phyloP scores from a whole-genome alignment of 2,113 vertebrate species.

The Perca fluviatilis region DNA sequence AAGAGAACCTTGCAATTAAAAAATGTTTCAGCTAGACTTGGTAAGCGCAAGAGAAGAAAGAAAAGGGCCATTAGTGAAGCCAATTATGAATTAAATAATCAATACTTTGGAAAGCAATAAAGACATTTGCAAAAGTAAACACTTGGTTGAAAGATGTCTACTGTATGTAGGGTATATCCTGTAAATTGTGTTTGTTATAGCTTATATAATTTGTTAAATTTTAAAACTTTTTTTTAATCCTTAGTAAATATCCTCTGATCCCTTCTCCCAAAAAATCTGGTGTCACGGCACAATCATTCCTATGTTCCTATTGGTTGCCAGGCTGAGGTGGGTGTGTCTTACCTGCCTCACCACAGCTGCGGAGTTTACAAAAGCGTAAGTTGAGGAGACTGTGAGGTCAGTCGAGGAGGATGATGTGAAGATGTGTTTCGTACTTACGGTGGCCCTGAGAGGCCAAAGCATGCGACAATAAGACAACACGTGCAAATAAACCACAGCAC shows the following conservation, averaged over 20 bases:
- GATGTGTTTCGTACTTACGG: no score
- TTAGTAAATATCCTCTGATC: background rate
- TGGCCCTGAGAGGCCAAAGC: no score
- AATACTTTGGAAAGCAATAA: conserved; percentile 63
- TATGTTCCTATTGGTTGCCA: no score
- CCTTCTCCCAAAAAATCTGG: background rate
- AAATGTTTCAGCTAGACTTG: conserved; percentile 52
- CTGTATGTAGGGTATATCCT: background rate
- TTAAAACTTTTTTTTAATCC: background rate
- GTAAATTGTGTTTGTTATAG: background rate
- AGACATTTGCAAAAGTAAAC: conserved; percentile 59
- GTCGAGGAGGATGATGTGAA: no score
- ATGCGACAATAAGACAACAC: no score
- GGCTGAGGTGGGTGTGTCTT: no score
- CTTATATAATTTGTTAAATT: conserved; percentile 5
- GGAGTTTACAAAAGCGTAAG: no score
- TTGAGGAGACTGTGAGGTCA: no score
- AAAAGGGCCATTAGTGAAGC: conserved; percentile 38
- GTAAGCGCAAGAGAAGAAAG: conserved; percentile 29
- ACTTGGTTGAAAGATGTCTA: conserved; percentile 27
- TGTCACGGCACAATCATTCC: no score
- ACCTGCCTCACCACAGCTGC: no score
- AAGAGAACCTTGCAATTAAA: conserved; percentile 71
- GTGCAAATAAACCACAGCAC: no score
- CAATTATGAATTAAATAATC: conserved; percentile 65